Conservation (phyloP, 2,888 invertebrate species). For the Meiosimyza platycephala region DNA sequence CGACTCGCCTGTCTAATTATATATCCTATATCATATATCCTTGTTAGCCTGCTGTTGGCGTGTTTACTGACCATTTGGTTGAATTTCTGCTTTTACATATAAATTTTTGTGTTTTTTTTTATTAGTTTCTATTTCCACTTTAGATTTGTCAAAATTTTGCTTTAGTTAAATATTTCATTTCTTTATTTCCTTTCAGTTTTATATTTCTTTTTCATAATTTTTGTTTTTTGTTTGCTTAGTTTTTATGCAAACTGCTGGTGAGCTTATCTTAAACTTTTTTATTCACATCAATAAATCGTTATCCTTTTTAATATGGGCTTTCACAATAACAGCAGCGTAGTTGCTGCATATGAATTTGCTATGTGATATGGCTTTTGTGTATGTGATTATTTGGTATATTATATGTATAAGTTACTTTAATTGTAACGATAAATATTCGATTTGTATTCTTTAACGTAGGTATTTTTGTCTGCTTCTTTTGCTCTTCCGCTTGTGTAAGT, state of each 20-base stretch:
- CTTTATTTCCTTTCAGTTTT: neutral
- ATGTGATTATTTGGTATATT: neutral
- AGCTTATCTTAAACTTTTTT: constrained; percentile 9
- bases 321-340: neutral
- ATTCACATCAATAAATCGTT: constrained; percentile 9
- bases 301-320: neutral
- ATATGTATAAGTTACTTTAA: constrained; percentile 11
- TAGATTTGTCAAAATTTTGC: constrained; percentile 36
- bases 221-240: no score
- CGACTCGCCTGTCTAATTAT: neutral
- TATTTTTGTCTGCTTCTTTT: neutral
- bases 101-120: constrained; percentile 1
- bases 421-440: constrained; percentile 27
- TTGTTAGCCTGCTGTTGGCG: constrained; percentile 16
- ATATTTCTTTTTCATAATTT: no score
- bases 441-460: constrained; percentile 3
- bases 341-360: neutral
- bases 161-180: constrained; percentile 26
- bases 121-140: constrained; percentile 32
- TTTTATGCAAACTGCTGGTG: neutral
- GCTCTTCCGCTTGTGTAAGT: constrained; percentile 6
- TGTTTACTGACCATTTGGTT: constrained; percentile 24
- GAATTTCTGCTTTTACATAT: neutral
- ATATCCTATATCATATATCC: constrained; percentile 1
- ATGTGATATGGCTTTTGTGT: neutral